phyloP scores from a whole-genome alignment of 1,140 invertebrate species.

The Halyomorpha halys region DNA sequence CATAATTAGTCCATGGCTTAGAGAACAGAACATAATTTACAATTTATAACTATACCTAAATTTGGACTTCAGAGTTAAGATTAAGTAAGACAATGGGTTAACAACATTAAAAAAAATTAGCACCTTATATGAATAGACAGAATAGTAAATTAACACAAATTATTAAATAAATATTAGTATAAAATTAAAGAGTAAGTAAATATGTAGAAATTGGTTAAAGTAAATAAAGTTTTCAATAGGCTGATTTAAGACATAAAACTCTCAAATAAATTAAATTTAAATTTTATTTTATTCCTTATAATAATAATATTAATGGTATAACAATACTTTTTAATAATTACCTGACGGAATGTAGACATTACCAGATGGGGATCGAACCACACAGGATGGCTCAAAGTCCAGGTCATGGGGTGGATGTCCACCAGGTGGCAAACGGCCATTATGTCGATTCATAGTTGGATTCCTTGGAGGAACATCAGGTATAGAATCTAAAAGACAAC shows the following conservation, averaged over 20 bases:
- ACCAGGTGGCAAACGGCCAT: conserved; percentile 65
- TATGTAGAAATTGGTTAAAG: too few relatives aligned
- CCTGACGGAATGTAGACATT: conserved; percentile 87
- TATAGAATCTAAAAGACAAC: conserved; percentile 71
- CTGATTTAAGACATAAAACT: background rate
- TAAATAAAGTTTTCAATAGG: too few relatives aligned
- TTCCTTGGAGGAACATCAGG: conserved; percentile 81
- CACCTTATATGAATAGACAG: too few relatives aligned
- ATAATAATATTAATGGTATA: background rate
- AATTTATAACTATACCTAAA: too few relatives aligned
- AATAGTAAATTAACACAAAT: too few relatives aligned
- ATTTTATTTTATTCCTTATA: background rate
- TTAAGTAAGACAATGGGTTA: too few relatives aligned
- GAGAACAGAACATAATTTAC: too few relatives aligned
- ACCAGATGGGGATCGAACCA: conserved; percentile 78
- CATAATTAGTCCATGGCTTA: too few relatives aligned
- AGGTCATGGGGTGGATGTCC: conserved; percentile 38
- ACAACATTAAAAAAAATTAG: too few relatives aligned
- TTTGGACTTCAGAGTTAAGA: too few relatives aligned
- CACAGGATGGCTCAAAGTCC: conserved; percentile 82
- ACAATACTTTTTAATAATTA: conserved; percentile 33
- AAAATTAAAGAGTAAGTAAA: too few relatives aligned
- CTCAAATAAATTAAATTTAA: background rate
- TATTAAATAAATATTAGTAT: too few relatives aligned
- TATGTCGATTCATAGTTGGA: conserved; percentile 66